Base-by-base conservation (phyloP, 1,140 invertebrate species). In the Littorina saxatilis region DNA sequence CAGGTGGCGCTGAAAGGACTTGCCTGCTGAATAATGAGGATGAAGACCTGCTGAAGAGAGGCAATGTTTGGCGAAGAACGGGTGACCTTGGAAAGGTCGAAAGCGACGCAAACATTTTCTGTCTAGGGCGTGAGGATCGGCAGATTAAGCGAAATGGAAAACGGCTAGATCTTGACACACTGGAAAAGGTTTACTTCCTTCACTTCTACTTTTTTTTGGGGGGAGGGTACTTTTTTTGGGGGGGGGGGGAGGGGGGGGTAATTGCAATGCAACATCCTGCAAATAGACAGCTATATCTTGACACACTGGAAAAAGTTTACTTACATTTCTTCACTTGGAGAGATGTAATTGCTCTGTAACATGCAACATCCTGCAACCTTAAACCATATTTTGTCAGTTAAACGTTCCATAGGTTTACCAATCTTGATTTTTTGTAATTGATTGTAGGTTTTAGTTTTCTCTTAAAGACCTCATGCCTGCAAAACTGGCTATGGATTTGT, bases 141-240 rank as follows among this genome's bases (percentile, higher is more conserved):
- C 90, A 94, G 55, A 92, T 96, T n/a, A 97, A 97, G 92, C 92
- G 95, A 90, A 94, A 95, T 92, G 96, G 96, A 2, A 93, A 95
- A 83, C 95, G 95, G 91, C 87, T 96, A 29, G 94, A 94, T 88
- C 89, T 96, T 40, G 86, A 91, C 40, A 88, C 93, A 73, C 93
- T 96, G 68, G 94, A 96, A 92, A 89, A 91, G 85, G 91, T 92
- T 43, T 5, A n/a, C 3, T 55, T 58, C 7, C 7, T 40, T 37
- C 17, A 72, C 7, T 72, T 37, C 9, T 72, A 32, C 68, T 39
- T 72, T 27, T 37, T n/a, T n/a, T n/a, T n/a, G n/a, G n/a, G n/a
- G n/a, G n/a, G n/a, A n/a, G n/a, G n/a, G n/a, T n/a, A n/a, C n/a
- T n/a, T n/a, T n/a, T n/a, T n/a, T n/a, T n/a, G n/a, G n/a, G n/a